Conservation (phyloP, 2,888 invertebrate genomes). For the Cerastoderma edule region DNA sequence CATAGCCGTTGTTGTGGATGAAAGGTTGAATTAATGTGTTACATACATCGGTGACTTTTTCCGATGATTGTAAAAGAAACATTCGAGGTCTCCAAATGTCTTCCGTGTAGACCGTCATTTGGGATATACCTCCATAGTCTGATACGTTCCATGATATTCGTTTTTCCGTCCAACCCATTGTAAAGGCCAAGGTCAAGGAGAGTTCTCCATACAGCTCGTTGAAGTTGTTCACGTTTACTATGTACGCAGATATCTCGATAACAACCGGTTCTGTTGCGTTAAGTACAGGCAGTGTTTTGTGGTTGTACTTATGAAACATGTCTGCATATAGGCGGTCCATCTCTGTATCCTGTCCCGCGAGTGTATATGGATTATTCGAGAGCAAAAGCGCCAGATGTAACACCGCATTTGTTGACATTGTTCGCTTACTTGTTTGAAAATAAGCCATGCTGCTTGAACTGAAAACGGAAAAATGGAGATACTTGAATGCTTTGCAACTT, state of each 20-base stretch:
- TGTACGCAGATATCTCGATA: background rate
- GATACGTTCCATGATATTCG: constrained; percentile 39
- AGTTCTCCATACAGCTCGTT: constrained; percentile 43
- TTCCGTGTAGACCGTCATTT: constrained; percentile 17
- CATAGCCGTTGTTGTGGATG: constrained; percentile 23
- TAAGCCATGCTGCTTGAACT: too few species aligned
- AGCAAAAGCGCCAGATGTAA: background rate
- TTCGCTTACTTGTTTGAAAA: too few species aligned
- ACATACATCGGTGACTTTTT: constrained; percentile 19
- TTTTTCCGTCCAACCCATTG: constrained; percentile 31
- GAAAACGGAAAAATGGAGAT: too few species aligned
- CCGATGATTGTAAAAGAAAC: constrained; percentile 32
- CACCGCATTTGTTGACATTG: too few species aligned
- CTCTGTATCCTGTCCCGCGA: background rate
- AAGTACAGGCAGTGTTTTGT: constrained; percentile 13
- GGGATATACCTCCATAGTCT: constrained; percentile 28
- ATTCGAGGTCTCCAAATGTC: constrained; percentile 45
- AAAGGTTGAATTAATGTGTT: constrained; percentile 9
- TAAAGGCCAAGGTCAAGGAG: constrained; percentile 19
- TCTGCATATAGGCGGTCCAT: constrained; percentile 10
- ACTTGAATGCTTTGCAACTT: too few species aligned
- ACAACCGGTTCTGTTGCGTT: constrained; percentile 12
- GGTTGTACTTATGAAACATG: constrained; percentile 33
- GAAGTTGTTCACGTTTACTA: constrained; percentile 40
- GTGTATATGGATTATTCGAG: background rate